Conservation (phyloP, 2,113 vertebrate genomes). For the Prochilodus magdalenae region DNA sequence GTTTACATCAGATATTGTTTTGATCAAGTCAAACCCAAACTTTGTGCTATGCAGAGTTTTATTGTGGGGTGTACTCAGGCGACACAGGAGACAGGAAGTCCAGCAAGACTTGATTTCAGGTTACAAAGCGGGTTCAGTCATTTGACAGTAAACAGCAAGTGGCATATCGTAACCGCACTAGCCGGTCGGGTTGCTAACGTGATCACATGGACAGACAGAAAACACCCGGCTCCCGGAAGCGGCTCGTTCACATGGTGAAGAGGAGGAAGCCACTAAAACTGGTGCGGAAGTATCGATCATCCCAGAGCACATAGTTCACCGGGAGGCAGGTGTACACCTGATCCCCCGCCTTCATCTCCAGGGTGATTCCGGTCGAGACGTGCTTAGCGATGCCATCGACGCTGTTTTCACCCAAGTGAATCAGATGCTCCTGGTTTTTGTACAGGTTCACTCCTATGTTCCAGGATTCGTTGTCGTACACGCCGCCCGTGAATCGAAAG, state of each 20-base stretch:
- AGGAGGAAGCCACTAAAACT: conserved; percentile 35
- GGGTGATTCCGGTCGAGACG: neutral
- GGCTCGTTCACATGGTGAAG: neutral
- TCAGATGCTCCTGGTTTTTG: neutral
- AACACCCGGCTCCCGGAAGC: too few relatives aligned
- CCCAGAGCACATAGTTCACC: neutral
- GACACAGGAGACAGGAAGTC: too few relatives aligned
- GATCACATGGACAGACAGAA: too few relatives aligned
- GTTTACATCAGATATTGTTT: too few relatives aligned
- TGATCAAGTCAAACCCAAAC: too few relatives aligned
- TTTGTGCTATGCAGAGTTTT: too few relatives aligned
- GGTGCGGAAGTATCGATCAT: neutral
- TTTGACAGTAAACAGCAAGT: too few relatives aligned
- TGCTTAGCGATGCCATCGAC: neutral
- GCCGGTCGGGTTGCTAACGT: neutral
- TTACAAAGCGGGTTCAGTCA: too few relatives aligned
- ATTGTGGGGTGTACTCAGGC: too few relatives aligned
- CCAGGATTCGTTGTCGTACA: neutral
- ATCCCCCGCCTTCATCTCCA: conserved; percentile 7
- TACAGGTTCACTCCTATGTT: conserved; percentile 13
- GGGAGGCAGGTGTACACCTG: neutral
- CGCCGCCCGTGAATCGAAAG: conserved; percentile 6
- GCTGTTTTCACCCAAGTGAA: conserved; percentile 9
- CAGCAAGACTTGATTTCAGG: too few relatives aligned
- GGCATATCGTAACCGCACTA: neutral